Conservation (phyloP, 53 echinoderm and acorn worm species). For the Temnopleurus reevesii region DNA sequence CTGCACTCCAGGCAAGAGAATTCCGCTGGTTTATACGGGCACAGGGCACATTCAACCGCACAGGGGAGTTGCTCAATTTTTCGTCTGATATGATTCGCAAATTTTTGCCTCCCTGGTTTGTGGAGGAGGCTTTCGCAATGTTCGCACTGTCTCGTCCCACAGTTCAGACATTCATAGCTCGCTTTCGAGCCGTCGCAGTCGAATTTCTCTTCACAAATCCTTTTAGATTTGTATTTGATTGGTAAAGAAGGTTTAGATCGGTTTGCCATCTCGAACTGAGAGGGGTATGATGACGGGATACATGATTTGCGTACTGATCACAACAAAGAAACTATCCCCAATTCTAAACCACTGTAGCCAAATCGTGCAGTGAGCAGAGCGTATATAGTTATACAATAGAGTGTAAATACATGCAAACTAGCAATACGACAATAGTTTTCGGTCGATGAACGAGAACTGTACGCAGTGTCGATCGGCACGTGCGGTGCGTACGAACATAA, state of each 20-base stretch:
- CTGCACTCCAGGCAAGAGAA: slow-evolving; percentile 85
- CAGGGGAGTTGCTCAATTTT: slow-evolving; percentile 75
- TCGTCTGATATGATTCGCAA: slow-evolving; percentile 70
- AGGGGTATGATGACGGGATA: background rate
- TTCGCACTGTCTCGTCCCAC: slow-evolving; percentile 83
- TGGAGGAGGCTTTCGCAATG: slow-evolving; percentile 81
- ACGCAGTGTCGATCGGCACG: too few species aligned
- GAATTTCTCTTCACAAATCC: slow-evolving; percentile 88
- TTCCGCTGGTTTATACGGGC: slow-evolving; percentile 83
- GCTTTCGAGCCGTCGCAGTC: slow-evolving; percentile 81
- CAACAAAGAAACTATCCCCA: too few species aligned
- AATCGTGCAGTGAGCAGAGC: too few species aligned
- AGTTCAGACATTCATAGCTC: slow-evolving; percentile 80
- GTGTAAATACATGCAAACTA: too few species aligned
- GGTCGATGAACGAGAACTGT: too few species aligned
- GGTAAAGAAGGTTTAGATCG: background rate
- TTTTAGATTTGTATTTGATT: slow-evolving; percentile 67
- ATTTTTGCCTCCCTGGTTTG: slow-evolving; percentile 64
- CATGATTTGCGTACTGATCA: background rate
- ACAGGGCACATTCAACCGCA: slow-evolving; percentile 79
- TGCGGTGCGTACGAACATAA: too few species aligned
- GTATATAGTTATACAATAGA: too few species aligned
- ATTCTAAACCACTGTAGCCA: too few species aligned
- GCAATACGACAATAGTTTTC: too few species aligned
- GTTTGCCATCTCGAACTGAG: slow-evolving; percentile 35